phyloP scores from a whole-genome alignment of 1,140 invertebrate genomes.

The Ephestia elutella region DNA sequence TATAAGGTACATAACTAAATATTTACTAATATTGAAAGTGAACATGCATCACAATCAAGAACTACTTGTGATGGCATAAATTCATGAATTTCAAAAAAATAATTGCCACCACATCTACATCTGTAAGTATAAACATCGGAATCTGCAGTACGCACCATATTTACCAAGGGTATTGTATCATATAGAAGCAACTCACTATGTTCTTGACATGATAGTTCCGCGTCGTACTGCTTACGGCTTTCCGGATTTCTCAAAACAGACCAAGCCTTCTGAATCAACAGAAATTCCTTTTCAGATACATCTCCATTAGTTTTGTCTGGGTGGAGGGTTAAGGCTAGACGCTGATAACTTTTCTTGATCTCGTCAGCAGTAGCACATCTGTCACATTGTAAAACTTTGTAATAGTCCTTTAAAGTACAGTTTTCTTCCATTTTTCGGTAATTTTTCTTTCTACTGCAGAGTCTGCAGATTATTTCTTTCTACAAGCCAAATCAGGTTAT shows the following conservation, averaged over 20 bases:
- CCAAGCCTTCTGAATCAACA: conserved; percentile 78
- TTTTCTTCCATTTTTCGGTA: conserved; percentile 21
- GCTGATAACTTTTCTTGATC: conserved; percentile 78
- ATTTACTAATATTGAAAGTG: conserved; percentile 77
- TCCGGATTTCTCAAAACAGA: conserved; percentile 74
- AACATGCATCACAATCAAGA: conserved; percentile 80
- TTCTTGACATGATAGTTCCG: conserved; percentile 70
- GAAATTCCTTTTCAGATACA: conserved; percentile 58
- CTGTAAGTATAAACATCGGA: conserved; percentile 67
- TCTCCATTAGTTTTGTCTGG: conserved; percentile 75
- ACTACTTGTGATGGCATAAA: conserved; percentile 61
- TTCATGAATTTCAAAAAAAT: conserved; percentile 71
- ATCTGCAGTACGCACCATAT: conserved; percentile 68
- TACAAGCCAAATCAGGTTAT: no score
- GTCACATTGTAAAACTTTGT: conserved; percentile 76
- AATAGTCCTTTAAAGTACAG: conserved; percentile 64
- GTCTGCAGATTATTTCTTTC: no score
- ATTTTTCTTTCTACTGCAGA: no score
- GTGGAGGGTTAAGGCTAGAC: conserved; percentile 75
- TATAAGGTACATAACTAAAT: conserved; percentile 21
- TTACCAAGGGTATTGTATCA: conserved; percentile 70
- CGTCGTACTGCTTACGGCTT: conserved; percentile 76
- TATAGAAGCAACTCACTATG: conserved; percentile 74
- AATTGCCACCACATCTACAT: conserved; percentile 80
- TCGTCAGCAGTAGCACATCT: conserved; percentile 74